Conservation (phyloP, 2,113 vertebrate species). For the Anarhynchus alexandrinus region DNA sequence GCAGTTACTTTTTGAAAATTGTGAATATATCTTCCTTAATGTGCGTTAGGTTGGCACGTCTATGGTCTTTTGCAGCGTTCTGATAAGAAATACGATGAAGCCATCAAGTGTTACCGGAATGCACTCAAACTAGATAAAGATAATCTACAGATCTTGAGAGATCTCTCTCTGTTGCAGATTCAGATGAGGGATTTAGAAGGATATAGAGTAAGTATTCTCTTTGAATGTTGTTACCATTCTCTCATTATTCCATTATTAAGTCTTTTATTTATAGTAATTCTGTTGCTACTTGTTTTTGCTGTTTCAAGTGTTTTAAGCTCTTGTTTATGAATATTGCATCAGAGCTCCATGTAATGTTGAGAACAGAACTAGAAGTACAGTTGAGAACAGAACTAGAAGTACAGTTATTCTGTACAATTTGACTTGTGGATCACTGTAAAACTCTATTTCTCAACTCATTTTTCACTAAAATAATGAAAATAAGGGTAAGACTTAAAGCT, state of each 20-base stretch:
- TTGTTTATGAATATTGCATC: not conserved
- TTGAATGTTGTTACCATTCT: not conserved
- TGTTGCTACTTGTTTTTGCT: not conserved
- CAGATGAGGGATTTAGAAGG: constrained; percentile 83
- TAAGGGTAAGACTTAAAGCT: not conserved
- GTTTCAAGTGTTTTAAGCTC: not conserved
- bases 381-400: not conserved
- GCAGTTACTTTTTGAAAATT: not conserved
- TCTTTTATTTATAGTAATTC: not conserved
- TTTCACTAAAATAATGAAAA: not conserved
- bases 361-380: not conserved
- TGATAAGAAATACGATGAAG: constrained; percentile 82
- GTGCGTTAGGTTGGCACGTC: constrained; percentile 75
- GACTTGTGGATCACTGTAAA: not conserved
- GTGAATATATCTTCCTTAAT: constrained; percentile 64
- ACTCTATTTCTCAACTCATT: not conserved
- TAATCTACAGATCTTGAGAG: constrained; percentile 79
- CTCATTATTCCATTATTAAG: not conserved
- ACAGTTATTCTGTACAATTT: not conserved
- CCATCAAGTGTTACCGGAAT: constrained; percentile 82
- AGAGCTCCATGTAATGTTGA: not conserved
- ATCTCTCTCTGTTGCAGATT: constrained; percentile 79
- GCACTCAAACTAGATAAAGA: constrained; percentile 82
- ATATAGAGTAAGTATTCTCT: constrained; percentile 74
- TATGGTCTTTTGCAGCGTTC: constrained; percentile 80